Base-by-base conservation (phyloP, 2,113 vertebrate genomes). In the Melanocharis versteri region DNA sequence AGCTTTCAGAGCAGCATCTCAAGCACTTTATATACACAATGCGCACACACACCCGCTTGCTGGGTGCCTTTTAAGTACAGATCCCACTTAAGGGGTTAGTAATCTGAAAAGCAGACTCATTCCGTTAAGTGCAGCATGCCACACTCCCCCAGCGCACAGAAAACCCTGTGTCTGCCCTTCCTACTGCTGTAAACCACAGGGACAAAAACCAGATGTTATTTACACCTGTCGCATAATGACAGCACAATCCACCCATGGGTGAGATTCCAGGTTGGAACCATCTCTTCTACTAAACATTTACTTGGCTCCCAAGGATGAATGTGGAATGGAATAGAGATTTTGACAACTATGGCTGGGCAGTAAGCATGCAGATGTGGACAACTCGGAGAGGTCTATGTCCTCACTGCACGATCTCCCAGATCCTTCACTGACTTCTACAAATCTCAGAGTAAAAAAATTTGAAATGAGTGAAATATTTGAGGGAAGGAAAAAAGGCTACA, bases 61-160 rank as follows among this genome's bases (percentile, higher is more conserved):
- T 78, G 88, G 93, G 92, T 92, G 78, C 96, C 94, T 97, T 96
- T 96, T 91, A 97, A 95, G 94, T 92, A 93, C 95, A 93, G 91
- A 91, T 89, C 78, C 78, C 94, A 95, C 93, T 97, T 92, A 94
- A 87, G 90, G 61, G 77, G 90, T 86, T 77, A 93, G 81, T 15
- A 65, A 95, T 92, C 78, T 95, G 80, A 87, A 86, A 93, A 94
- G 80, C 90, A 94, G 93, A 68, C 66, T 94, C 93, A 39, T 84
- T 92, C 89, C 56, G 1, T 56, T 79, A 83, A 92, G 85, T 40
- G 73, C 73, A 62, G 82, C 1, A 2, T 23, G 45, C 77, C 26
- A 60, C n/a, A 31, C 73, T 70, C 66, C 85, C 79, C 77, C 50
- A 48, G 64, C 66, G 76, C 45, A 30, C 54, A 75, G 79, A 83